Evolutionary conservation across 2,888 invertebrate species (phyloP), one percentile per base, ranked within the genome.

Genomic region (Esperia sulphurella): DNA sequence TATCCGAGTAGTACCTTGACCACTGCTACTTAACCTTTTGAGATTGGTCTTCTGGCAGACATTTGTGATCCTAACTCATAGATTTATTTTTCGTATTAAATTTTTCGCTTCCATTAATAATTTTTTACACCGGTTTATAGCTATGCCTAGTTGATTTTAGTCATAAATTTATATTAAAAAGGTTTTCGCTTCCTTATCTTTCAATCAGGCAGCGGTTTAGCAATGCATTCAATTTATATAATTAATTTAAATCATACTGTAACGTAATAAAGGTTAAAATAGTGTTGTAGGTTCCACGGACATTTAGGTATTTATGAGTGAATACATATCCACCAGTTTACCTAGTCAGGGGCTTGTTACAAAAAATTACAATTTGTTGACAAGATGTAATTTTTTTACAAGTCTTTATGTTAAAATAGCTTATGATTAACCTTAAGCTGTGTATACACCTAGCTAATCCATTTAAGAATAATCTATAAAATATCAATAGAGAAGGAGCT

Each of bases 291-390:
- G 57, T 48, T 59, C 65, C 65, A 63, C 58, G 54, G 56, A 65
- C 49, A 35, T 60, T 64, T 61, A 65, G 64, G 62, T 65, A 67
- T 68, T 66, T 71, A 65, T 57, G 65, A 63, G 61, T 67, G 61
- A 70, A 75, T 68, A 82, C 81, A 83, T 83, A 83, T 81, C 82
- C 81, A 79, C 74, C 79, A 70, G 59, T 61, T 45, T 46, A 52
- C 45, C 48, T 52, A 49, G 48, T 49, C 51, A 52, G 28, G 39
- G 13, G 43, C 13, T 33, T 45, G 38, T 40, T 42, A n/a, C 29
- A 33, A 30, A 42, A 48, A 45, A 41, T 37, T 43, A 21, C 21
- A 21, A 21, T 21, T 21, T 21, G 5, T 21, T 21, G 21, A 3
- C 5, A 21, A 21, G 5, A 3, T 39, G 39, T 43, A 43, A 47